Percentiles rank a stretch among this genome's conserved stretches.
These are phyloP conservation scores for Kradibia gibbosae DNA, from an alignment of 1,140 invertebrate genomes.

Conservation along the genomic window DNA sequence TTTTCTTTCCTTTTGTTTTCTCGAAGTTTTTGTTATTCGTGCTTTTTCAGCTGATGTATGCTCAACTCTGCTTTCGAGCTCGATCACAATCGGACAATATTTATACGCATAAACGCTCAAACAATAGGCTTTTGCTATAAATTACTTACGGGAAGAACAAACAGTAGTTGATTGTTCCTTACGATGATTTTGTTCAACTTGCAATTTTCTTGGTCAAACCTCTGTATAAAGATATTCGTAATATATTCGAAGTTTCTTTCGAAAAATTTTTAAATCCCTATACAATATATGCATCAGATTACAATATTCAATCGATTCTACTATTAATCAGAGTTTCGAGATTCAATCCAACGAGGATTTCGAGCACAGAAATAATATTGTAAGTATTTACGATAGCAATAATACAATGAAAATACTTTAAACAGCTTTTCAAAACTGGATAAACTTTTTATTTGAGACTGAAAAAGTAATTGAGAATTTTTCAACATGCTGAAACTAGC, in stretches of 20 bases:
- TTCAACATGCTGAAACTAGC: not conserved
- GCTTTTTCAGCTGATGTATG: not conserved
- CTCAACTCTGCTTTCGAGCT: not conserved
- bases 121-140: not conserved
- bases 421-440: no score
- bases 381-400: no score
- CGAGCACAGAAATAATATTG: no score
- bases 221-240: not conserved
- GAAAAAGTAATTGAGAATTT: not conserved
- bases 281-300: no score
- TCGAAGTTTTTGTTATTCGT: not conserved
- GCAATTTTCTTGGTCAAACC: not conserved
- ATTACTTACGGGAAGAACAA: not conserved
- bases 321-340: no score
- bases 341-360: no score
- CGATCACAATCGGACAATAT: constrained; percentile 13
- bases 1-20: not conserved
- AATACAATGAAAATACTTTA: no score
- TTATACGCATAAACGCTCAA: constrained; percentile 17
- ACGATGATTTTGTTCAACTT: not conserved
- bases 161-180: constrained; percentile 9
- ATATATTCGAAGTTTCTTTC: not conserved
- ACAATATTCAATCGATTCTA: no score
- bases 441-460: no score
- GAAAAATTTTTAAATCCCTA: not conserved